Conservation (phyloP, 2,797 vertebrate genomes). For the Pipistrellus nathusii region DNA sequence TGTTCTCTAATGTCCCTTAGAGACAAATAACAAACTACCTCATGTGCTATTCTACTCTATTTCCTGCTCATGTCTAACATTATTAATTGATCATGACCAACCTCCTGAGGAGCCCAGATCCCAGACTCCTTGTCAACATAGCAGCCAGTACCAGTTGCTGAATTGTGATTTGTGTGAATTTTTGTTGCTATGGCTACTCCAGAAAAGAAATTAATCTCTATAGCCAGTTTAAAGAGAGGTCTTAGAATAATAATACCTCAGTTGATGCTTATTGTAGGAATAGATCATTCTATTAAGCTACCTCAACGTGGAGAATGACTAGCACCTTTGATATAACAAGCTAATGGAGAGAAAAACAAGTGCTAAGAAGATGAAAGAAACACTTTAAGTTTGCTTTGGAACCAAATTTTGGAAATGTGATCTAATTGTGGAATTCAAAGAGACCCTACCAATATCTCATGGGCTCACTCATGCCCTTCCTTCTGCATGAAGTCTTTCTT, state of each 20-base stretch:
- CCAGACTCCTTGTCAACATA: neutral
- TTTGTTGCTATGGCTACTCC: neutral
- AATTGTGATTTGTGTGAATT: neutral
- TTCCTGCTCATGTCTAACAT: neutral
- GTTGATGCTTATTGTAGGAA: neutral
- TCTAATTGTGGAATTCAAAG: slow-evolving; percentile 1
- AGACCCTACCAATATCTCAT: neutral
- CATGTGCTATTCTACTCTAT: neutral
- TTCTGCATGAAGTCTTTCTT: neutral
- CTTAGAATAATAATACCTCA: neutral
- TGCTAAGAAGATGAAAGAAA: neutral
- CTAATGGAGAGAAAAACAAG: neutral
- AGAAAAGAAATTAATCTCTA: neutral
- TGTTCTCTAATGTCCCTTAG: neutral
- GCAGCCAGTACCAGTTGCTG: neutral
- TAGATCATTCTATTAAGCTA: neutral
- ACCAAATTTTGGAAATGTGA: neutral
- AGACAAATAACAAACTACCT: neutral
- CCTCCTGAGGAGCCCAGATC: neutral
- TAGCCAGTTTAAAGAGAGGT: neutral
- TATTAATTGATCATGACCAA: neutral
- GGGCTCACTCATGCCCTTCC: neutral
- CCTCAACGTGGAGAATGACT: neutral
- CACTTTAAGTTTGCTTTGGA: neutral
- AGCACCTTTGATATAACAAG: neutral